Base-by-base conservation (phyloP, 2,797 vertebrate genomes). In the Enteromius mattozi region DNA sequence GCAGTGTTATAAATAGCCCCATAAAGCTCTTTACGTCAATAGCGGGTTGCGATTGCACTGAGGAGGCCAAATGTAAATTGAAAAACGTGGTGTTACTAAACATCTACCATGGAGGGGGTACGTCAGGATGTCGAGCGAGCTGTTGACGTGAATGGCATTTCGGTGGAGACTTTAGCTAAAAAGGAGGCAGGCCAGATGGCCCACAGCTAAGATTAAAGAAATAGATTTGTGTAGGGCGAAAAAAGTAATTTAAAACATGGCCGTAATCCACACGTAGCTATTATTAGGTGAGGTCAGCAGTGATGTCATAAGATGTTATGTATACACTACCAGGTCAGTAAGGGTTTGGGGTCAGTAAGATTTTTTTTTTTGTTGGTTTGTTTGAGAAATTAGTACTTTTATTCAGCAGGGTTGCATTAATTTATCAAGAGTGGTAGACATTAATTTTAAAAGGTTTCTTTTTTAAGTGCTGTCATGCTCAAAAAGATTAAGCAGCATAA, bases 201-300 rank as follows among this genome's bases (percentile, higher is more conserved):
- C 90, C 84, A 87, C 87, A 90, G 89, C 92, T 42, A 87, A 93
- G 94, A 95, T 94, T 95, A 94, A 94, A 93, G 91, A 94, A 66
- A 93, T 93, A 94, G 94, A 94, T 95, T 94, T 95, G 92, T 92
- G 92, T 94, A 91, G 88, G 72, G 33, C 69, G 70, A 87, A 91
- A 94, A 95, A 94, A 95, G 93, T 94, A 94, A 95, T 95, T 95
- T 94, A 90, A 90, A 94, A 93, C 91, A 94, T 90, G 92, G 90
- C 88, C 54, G 30, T 95, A 96, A 96, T 95, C 94, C 94, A 92
- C 91, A 89, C 89, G 82, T 91, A 92, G 90, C 90, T 91, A 92
- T 91, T 86, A 91, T 82, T 10, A 88, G 70, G 82, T 78, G 89
- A 90, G 90, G 82, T 88, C 59, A 83, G 89, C 86, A 79, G 72